Percentiles rank a stretch among this genome's conserved stretches.
phyloP scores from a whole-genome alignment of 2,888 invertebrate species.

The Ectobius pallidus region DNA sequence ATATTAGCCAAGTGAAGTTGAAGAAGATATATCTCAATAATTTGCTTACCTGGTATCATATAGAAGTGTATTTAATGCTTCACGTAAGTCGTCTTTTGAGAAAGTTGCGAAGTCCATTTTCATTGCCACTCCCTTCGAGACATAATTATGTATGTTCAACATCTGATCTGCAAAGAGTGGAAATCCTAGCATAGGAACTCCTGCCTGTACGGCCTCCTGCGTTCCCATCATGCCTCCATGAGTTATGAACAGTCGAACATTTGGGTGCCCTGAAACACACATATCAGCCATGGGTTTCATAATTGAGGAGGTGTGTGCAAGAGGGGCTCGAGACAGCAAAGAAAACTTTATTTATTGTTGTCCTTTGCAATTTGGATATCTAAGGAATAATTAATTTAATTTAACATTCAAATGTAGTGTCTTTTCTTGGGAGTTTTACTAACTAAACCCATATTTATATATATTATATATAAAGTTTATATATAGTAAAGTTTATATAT shows the following conservation, averaged over 20 bases:
- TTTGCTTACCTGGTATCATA: slow-evolving; percentile 47
- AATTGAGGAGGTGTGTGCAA: no score
- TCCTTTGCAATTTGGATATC: no score
- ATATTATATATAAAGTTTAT: no score
- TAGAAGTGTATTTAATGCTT: slow-evolving; percentile 47
- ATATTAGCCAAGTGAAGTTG: no score
- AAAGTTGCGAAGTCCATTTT: slow-evolving; percentile 46
- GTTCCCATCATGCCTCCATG: slow-evolving; percentile 67
- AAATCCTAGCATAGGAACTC: slow-evolving; percentile 61
- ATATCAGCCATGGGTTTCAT: no score
- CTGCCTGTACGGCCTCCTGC: slow-evolving; percentile 64
- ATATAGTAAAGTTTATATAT: no score
- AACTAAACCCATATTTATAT: no score
- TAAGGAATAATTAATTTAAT: no score
- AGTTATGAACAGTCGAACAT: slow-evolving; percentile 63
- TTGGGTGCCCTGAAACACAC: slow-evolving; percentile 61
- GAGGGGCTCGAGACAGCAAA: no score
- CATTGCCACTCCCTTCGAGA: slow-evolving; percentile 51
- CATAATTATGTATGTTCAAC: slow-evolving; percentile 50
- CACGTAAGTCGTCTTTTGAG: slow-evolving; percentile 45
- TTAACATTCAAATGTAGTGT: no score
- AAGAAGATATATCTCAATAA: not conserved
- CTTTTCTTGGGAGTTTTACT: no score
- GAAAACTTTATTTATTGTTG: no score
- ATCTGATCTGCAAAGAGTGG: slow-evolving; percentile 60